Conservation (phyloP, 2,888 invertebrate species). For the Diaperis boleti region DNA sequence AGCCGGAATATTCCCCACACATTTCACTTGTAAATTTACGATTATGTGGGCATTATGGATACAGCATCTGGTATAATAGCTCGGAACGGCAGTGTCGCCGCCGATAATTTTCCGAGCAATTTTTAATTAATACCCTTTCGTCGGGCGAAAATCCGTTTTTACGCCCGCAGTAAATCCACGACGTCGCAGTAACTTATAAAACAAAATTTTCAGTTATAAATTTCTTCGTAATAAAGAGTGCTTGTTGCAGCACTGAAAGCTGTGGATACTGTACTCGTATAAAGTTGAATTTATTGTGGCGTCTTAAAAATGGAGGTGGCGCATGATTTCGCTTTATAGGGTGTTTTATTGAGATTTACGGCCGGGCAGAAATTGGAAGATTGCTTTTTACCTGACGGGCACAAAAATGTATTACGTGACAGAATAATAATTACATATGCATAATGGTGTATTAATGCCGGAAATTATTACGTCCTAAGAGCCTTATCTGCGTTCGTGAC, state of each 20-base stretch:
- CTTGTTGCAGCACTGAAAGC: conserved; percentile 31
- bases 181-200: not conserved
- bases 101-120: conserved; percentile 2
- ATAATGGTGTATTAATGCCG: conserved; percentile 25
- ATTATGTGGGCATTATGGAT: conserved; percentile 10
- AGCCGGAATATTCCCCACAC: not conserved
- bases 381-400: not conserved
- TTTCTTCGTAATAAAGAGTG: conserved; percentile 26
- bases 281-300: conserved; percentile 26
- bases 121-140: conserved; percentile 2
- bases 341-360: conserved; percentile 2
- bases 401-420: too few relatives aligned
- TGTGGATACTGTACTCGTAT: conserved; percentile 14
- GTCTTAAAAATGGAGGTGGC: conserved; percentile 23
- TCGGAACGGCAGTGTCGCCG: conserved; percentile 1
- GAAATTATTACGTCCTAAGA: conserved; percentile 34
- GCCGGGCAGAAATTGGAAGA: too few relatives aligned
- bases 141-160: not conserved
- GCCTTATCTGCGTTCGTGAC: conserved; percentile 29
- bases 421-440: too few relatives aligned
- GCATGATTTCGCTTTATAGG: conserved; percentile 15
- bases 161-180: not conserved
- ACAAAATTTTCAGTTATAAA: conserved; percentile 17
- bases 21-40: conserved; percentile 16
- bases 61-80: conserved; percentile 7